phyloP scores from a whole-genome alignment of 2,797 vertebrate species.

The Ara ararauna region DNA sequence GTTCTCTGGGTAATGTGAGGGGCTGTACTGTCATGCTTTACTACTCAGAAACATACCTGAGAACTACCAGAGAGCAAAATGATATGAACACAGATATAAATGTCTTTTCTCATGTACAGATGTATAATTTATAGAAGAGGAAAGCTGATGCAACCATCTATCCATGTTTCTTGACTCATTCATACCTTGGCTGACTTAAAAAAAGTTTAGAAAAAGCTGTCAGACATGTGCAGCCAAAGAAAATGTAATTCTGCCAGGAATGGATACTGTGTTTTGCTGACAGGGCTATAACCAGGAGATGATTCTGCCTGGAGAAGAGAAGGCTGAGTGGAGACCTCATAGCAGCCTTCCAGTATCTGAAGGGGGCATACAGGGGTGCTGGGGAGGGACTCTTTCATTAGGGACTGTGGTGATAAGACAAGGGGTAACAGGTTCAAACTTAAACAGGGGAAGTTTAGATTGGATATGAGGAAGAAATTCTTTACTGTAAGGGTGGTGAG shows the following conservation, averaged over 20 bases:
- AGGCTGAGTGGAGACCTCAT: too few relatives aligned
- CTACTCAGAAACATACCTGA: background rate
- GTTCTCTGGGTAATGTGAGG: background rate
- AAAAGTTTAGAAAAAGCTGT: background rate
- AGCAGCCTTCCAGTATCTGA: too few relatives aligned
- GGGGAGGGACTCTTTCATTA: too few relatives aligned
- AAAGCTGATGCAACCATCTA: background rate
- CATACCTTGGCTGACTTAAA: background rate
- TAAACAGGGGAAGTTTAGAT: too few relatives aligned
- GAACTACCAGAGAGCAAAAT: background rate
- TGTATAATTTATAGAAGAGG: background rate
- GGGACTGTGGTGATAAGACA: too few relatives aligned
- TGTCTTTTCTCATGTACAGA: background rate
- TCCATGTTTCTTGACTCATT: background rate
- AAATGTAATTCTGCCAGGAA: background rate
- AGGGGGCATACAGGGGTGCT: too few relatives aligned
- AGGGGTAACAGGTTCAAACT: too few relatives aligned
- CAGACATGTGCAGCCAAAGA: background rate
- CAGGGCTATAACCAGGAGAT: background rate
- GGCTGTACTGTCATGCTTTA: accelerated
- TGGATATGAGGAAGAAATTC: too few relatives aligned
- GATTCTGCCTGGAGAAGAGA: too few relatives aligned
- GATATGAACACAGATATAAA: background rate
- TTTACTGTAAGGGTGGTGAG: too few relatives aligned
- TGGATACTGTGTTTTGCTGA: background rate